Evolutionary conservation across 2,797 vertebrate species (phyloP).

Genomic region (Pagetopsis macropterus): DNA sequence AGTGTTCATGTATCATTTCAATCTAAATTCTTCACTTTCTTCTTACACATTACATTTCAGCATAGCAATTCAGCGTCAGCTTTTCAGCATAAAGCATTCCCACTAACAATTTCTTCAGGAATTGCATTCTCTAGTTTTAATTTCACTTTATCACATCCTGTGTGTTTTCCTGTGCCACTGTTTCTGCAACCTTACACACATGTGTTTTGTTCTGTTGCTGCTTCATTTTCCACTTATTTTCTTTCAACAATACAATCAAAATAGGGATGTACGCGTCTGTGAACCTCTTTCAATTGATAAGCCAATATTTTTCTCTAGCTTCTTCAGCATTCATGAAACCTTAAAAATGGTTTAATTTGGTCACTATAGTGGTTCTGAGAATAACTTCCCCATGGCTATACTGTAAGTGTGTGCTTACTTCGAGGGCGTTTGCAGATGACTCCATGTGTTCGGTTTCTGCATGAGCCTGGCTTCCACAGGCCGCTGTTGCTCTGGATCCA

Average conservation of each 20-base stretch:
- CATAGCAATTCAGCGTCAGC: too few relatives aligned
- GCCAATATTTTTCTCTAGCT: neutral
- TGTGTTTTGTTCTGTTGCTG: neutral
- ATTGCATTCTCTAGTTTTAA: neutral
- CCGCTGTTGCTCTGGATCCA: conserved; percentile 97
- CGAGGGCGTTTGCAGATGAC: conserved; percentile 93
- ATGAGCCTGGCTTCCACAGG: conserved; percentile 91
- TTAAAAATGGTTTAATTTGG: neutral
- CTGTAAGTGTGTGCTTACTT: conserved; percentile 77
- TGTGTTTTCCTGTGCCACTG: neutral
- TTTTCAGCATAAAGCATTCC: too few relatives aligned
- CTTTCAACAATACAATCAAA: neutral
- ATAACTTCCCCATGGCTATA: too few relatives aligned
- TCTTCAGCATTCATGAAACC: neutral
- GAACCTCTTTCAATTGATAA: neutral
- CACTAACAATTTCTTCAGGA: too few relatives aligned
- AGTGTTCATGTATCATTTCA: too few relatives aligned
- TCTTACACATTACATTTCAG: too few relatives aligned
- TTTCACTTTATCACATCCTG: neutral
- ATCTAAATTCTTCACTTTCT: too few relatives aligned
- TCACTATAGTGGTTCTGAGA: neutral
- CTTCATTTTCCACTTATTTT: neutral
- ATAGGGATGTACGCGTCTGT: neutral
- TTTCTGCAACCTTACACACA: neutral
- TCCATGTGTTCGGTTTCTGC: conserved; percentile 92